Evolutionary conservation across 92 coral and sea anemone genomes (phyloP).

Genomic region (Parazoanthus darwini): DNA sequence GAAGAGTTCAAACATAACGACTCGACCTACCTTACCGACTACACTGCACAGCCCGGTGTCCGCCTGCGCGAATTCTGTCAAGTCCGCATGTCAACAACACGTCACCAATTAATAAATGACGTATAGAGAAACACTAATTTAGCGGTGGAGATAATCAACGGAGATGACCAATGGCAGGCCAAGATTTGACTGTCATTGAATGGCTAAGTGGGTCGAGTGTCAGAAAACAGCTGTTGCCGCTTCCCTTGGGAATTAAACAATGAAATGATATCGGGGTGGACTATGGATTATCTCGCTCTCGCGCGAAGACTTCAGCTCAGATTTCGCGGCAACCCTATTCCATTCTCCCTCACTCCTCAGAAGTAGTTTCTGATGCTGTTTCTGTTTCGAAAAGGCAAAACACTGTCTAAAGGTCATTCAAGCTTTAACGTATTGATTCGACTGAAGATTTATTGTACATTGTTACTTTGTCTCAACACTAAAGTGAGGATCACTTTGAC

Average conservation of each 20-base stretch:
- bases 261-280: constrained; percentile 32
- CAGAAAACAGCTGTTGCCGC: constrained; percentile 57
- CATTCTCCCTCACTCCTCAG: background rate
- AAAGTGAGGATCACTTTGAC: too few relatives aligned
- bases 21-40: constrained; percentile 41
- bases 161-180: constrained; percentile 39
- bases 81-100: constrained; percentile 79
- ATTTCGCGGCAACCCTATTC: constrained; percentile 17
- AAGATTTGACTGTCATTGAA: constrained; percentile 33
- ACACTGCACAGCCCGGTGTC: constrained; percentile 31
- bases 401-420: constrained; percentile 2
- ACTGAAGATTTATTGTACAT: background rate
- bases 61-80: constrained; percentile 63
- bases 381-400: constrained; percentile 26
- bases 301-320: constrained; percentile 14
- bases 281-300: constrained; percentile 1
- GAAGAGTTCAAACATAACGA: constrained; percentile 42
- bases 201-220: constrained; percentile 60
- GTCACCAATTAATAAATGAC: constrained; percentile 88
- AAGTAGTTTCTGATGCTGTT: background rate
- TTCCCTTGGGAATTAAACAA: constrained; percentile 63
- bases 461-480: background rate
- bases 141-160: constrained; percentile 46
- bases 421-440: background rate
- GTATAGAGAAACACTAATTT: constrained; percentile 67